phyloP scores from a whole-genome alignment of 2,888 invertebrate species.

The Trichopoda pennipes region DNA sequence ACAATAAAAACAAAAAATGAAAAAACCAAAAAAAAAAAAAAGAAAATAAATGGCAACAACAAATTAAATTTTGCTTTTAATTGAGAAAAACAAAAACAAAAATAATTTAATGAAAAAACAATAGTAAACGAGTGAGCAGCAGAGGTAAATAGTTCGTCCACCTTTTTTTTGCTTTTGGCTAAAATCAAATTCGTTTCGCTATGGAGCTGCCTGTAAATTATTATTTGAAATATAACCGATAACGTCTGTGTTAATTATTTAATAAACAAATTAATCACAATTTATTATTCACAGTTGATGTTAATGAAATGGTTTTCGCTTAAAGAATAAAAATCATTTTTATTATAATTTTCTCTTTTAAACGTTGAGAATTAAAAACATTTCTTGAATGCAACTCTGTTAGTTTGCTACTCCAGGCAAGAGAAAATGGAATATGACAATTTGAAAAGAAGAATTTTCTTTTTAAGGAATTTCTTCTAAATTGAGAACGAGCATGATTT shows the following conservation, averaged over 20 bases:
- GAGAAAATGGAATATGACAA: too few species aligned
- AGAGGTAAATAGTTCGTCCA: slow-evolving; percentile 67
- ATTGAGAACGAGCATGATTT: too few species aligned
- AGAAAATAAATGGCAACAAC: slow-evolving; percentile 35
- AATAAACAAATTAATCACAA: slow-evolving; percentile 26
- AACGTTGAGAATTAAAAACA: too few species aligned
- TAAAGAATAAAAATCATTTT: background rate
- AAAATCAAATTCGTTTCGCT: slow-evolving; percentile 14
- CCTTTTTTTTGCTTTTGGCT: slow-evolving; percentile 43
- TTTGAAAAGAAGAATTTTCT: too few species aligned
- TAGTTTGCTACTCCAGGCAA: too few species aligned
- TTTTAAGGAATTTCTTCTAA: too few species aligned
- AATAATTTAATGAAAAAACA: slow-evolving; percentile 30
- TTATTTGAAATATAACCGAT: too few species aligned
- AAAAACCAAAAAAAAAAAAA: background rate
- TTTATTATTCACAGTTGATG: background rate
- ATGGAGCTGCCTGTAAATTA: background rate
- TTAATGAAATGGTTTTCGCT: background rate
- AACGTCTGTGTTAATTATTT: slow-evolving; percentile 31
- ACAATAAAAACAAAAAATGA: slow-evolving; percentile 1
- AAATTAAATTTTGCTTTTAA: slow-evolving; percentile 51
- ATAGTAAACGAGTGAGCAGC: too few species aligned
- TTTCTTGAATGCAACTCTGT: background rate
- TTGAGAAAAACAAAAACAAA: slow-evolving; percentile 26
- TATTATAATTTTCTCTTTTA: background rate